A percentile compares a stretch with the other conserved stretches of the same genome.
Evolutionary conservation across 2,113 vertebrate species (phyloP).

Genomic region (Odontophorus gujanensis): DNA sequence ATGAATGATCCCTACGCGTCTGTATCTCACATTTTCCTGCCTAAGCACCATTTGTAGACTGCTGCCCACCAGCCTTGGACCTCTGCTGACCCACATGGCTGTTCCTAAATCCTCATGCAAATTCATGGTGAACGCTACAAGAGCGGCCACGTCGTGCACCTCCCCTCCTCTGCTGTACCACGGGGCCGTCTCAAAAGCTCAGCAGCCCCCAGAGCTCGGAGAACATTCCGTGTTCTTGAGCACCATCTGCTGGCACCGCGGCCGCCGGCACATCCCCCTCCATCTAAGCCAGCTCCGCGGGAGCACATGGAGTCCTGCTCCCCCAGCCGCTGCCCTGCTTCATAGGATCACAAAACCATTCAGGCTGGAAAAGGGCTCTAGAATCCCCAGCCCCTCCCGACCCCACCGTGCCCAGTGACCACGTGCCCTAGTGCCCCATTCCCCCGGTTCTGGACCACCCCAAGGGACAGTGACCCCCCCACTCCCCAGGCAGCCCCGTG

Average conservation of each 20-base stretch:
- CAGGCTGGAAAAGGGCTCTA: too few species aligned
- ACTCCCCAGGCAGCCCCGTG: too few species aligned
- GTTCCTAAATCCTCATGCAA: not conserved
- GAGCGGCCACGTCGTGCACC: not conserved
- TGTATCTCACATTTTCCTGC: not conserved
- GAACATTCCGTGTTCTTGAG: conserved; percentile 37
- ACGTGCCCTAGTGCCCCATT: too few species aligned
- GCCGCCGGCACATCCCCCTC: not conserved
- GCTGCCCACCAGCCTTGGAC: not conserved
- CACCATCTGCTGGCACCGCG: conserved; percentile 44
- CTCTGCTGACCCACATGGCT: not conserved
- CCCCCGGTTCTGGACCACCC: too few species aligned
- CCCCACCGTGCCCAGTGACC: too few species aligned
- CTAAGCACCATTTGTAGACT: rapidly evolving
- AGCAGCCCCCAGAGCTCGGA: not conserved
- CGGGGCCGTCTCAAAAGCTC: not conserved
- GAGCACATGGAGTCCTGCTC: not conserved
- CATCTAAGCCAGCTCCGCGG: not conserved
- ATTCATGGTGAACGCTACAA: not conserved
- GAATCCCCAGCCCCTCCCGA: too few species aligned
- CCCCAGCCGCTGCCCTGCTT: not conserved
- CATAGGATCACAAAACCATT: too few species aligned
- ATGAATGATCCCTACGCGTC: not conserved
- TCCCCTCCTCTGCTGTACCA: rapidly evolving
- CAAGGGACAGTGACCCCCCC: too few species aligned